Conservation (phyloP, 2,797 vertebrate species). For the Centropyge bicolor region DNA sequence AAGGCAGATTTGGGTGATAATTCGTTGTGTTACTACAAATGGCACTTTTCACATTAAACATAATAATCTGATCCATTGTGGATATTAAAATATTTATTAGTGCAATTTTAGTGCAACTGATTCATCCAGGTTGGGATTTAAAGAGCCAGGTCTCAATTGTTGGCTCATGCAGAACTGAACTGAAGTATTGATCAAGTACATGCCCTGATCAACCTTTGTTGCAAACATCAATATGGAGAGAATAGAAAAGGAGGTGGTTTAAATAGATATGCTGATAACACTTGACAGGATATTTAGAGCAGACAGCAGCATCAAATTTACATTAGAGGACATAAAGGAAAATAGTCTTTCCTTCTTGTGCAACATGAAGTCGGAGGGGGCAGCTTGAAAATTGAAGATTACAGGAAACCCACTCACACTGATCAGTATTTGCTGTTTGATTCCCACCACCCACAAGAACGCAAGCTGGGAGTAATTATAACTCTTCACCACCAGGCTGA, state of each 20-base stretch:
- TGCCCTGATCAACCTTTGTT: not conserved
- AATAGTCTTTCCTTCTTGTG: not conserved
- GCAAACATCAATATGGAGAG: not conserved
- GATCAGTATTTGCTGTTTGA: constrained; percentile 66
- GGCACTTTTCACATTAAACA: not conserved
- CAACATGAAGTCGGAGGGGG: not conserved
- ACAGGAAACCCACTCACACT: constrained; percentile 56
- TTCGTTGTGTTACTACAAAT: too few species aligned
- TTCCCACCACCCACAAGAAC: constrained; percentile 65
- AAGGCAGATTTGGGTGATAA: not conserved
- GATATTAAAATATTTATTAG: not conserved
- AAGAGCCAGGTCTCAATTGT: not conserved
- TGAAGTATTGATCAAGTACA: not conserved
- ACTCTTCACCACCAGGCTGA: constrained; percentile 57
- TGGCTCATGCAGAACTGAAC: not conserved
- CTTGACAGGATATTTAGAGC: not conserved
- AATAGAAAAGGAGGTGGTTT: not conserved
- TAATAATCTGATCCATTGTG: not conserved
- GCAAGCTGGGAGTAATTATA: constrained; percentile 73
- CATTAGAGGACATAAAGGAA: not conserved
- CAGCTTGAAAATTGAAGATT: constrained; percentile 40
- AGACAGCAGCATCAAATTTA: not conserved
- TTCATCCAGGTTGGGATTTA: not conserved
- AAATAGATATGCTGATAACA: not conserved
- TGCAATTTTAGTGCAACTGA: not conserved